These are phyloP conservation scores for Zosterops borbonicus DNA, from an alignment of 2,113 vertebrate genomes.

Conservation along the genomic window DNA sequence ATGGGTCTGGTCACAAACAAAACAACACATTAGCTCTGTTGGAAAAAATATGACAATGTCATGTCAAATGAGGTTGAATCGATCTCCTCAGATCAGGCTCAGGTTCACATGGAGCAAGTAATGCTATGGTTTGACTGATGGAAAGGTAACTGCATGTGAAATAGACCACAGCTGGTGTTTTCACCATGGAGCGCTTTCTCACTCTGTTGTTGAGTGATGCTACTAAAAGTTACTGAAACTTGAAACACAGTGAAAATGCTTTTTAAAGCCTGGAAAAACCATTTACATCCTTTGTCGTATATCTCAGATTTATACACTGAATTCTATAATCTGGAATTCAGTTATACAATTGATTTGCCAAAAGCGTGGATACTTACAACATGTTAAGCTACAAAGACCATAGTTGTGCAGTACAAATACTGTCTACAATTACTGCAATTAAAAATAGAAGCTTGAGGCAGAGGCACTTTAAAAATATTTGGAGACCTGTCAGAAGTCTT, in stretches of 20 bases:
- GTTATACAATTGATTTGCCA: conserved; percentile 2
- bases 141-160: conserved; percentile 5
- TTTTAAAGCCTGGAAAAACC: neutral
- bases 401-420: neutral
- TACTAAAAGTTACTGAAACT: conserved; percentile 1
- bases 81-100: conserved; percentile 6
- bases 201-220: neutral
- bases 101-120: neutral
- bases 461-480: conserved; percentile 49
- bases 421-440: conserved; percentile 28
- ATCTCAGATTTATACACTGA: conserved; percentile 10
- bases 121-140: neutral
- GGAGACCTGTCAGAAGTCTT: conserved; percentile 19
- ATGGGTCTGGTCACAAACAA: neutral
- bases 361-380: neutral
- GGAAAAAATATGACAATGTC: neutral
- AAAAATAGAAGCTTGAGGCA: conserved; percentile 19
- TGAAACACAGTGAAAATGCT: neutral
- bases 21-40: conserved; percentile 21
- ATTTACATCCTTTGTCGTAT: neutral
- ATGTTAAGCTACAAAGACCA: neutral
- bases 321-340: neutral
- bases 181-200: neutral
- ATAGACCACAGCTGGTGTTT: neutral
- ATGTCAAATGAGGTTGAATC: neutral